Percentiles rank a stretch among this genome's conserved stretches.
Conservation (phyloP, 2,113 vertebrate genomes). For the Cranoglanis bouderius region DNA sequence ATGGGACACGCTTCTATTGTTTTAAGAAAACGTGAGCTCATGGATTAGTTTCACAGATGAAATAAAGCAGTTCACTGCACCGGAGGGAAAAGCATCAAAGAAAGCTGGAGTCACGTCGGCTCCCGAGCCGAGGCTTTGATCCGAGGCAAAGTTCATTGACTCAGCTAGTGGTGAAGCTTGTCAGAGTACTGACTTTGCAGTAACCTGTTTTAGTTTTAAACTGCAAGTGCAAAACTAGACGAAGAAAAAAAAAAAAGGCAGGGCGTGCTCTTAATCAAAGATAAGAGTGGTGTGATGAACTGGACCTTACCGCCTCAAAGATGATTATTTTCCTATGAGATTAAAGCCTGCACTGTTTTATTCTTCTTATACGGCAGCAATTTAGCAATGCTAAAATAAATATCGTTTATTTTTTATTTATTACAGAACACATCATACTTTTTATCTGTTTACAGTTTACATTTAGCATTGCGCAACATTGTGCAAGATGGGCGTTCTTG, state of each 20-base stretch:
- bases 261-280: neutral
- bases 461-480: neutral
- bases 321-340: neutral
- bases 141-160: neutral
- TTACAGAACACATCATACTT: neutral
- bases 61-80: neutral
- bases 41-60: conserved; percentile 23
- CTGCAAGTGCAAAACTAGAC: neutral
- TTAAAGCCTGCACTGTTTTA: neutral
- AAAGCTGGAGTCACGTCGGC: neutral
- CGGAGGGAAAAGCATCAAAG: neutral
- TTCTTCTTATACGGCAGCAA: neutral
- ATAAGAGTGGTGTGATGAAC: neutral
- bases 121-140: neutral
- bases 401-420: neutral
- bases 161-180: conserved; percentile 1
- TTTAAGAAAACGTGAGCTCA: conserved; percentile 56
- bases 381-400: neutral
- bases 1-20: conserved; percentile 62
- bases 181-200: neutral
- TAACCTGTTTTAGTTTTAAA: neutral
- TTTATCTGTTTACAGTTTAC: neutral
- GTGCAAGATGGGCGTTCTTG: no score
- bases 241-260: neutral
- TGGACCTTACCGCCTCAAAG: neutral